Evolutionary conservation across 2,797 vertebrate species (phyloP), one percentile per base, ranked within the genome.

Genomic region (Jordanella pulchra): DNA sequence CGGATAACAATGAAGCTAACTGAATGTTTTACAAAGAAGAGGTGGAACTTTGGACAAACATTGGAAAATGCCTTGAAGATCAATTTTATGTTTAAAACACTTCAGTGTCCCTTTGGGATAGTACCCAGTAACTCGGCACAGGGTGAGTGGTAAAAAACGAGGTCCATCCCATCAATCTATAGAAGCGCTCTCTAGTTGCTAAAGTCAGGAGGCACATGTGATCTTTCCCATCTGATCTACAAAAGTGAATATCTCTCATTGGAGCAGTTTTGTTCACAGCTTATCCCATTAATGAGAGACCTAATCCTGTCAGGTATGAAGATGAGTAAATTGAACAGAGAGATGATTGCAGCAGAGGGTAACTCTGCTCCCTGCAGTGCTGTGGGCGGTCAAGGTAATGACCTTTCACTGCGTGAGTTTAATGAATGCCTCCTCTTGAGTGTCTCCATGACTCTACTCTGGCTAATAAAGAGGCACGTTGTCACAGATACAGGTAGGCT

Each of bases 381-480:
- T 73, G 53, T 44, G 60, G 42, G 71, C 73, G 65, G 65, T 71
- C 77, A 42, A 63, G 35, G 21, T 42, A 63, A 63, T 63, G 60
- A 63, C 60, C 35, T 63, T 55, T 75, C 50, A 27, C 74, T 42
- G 71, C 70, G 39, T n/a, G 73, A 80, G 82, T 12, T 63, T 63
- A 42, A 63, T 63, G 35, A 63, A 63, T 42, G 35, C 60, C 45
- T 81, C 50, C 56, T 79, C 78, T 73, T 50, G 51, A 71, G 69
- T 70, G 60, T 72, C 15, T 17, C 71, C 56, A 54, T 10, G 0
- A 60, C 71, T 3, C 17, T 71, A 69, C 69, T 76, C 68, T 21
- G 21, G 13, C 60, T 42, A 42, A 63, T 42, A 63, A 42, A 39
- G 32, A 42, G 11, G n/a, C 60, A 63, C 32, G 9, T 0, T 13